Evolutionary conservation across 2,797 vertebrate species (phyloP).

Genomic region (Brachymystax lenok): DNA sequence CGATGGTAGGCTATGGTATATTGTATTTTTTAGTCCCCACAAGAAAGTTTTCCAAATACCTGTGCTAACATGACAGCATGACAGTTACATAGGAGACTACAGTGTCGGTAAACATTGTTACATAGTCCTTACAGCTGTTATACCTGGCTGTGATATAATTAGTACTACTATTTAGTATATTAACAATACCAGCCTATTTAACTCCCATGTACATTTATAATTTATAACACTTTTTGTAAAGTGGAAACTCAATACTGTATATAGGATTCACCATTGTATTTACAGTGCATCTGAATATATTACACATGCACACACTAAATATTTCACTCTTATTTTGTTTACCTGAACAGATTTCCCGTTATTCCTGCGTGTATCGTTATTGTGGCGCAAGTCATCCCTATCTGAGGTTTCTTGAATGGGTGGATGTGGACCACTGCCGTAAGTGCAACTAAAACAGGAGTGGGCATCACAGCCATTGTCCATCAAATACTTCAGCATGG

Average conservation of each 20-base stretch:
- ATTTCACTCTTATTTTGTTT: slow-evolving; percentile 16
- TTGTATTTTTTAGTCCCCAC: neutral
- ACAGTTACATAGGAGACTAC: too few relatives aligned
- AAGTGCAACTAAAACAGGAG: slow-evolving; percentile 83
- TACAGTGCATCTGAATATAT: neutral
- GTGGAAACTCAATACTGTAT: neutral
- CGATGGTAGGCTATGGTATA: neutral
- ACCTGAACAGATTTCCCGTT: slow-evolving; percentile 71
- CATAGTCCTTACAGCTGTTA: too few relatives aligned
- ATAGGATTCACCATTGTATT: neutral
- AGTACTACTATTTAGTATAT: too few relatives aligned
- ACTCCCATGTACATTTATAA: too few relatives aligned
- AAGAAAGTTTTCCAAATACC: neutral
- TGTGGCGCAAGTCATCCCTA: slow-evolving; percentile 48
- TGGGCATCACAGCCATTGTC: slow-evolving; percentile 83
- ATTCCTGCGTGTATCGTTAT: slow-evolving; percentile 19
- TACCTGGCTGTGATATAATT: too few relatives aligned
- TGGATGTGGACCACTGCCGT: slow-evolving; percentile 81
- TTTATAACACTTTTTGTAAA: too few relatives aligned
- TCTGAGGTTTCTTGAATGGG: slow-evolving; percentile 35
- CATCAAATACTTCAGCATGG: slow-evolving; percentile 84
- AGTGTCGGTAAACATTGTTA: too few relatives aligned
- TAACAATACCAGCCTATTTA: too few relatives aligned
- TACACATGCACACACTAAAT: neutral
- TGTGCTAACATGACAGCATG: neutral